Conservation (phyloP, 2,797 vertebrate species). For the Melanogrammus aeglefinus region DNA sequence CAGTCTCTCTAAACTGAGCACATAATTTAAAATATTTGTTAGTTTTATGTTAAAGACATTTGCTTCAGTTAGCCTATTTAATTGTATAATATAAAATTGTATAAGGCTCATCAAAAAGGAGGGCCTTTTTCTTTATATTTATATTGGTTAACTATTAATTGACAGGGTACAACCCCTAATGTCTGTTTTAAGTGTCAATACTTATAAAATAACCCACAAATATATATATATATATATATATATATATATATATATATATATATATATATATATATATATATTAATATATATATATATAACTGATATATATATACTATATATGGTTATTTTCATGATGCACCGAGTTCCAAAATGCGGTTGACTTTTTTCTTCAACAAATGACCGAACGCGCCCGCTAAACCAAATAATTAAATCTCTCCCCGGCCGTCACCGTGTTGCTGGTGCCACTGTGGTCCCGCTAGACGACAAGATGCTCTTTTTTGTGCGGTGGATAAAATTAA, state of each 20-base stretch:
- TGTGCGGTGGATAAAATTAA: constrained; percentile 60
- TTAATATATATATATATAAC: background rate
- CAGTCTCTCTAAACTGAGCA: background rate
- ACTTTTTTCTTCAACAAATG: constrained; percentile 21
- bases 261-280: background rate
- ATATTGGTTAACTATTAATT: no score
- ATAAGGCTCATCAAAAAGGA: background rate
- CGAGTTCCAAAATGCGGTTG: no score
- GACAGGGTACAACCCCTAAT: no score
- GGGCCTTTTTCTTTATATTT: background rate
- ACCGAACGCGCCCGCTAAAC: constrained; percentile 44
- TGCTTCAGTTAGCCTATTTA: background rate
- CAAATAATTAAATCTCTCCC: constrained; percentile 50
- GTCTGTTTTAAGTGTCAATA: background rate
- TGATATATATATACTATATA: no score
- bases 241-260: background rate
- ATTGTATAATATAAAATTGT: background rate
- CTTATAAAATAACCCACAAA: no score
- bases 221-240: background rate
- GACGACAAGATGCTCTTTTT: constrained; percentile 57
- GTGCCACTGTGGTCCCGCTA: constrained; percentile 50
- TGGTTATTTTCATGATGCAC: background rate
- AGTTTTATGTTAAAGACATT: background rate
- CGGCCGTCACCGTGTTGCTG: constrained; percentile 34
- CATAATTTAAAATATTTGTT: background rate